A percentile compares a stretch with the other conserved stretches of the same genome.
phyloP scores from a whole-genome alignment of 2,113 vertebrate genomes.

The Theristicus caerulescens region DNA sequence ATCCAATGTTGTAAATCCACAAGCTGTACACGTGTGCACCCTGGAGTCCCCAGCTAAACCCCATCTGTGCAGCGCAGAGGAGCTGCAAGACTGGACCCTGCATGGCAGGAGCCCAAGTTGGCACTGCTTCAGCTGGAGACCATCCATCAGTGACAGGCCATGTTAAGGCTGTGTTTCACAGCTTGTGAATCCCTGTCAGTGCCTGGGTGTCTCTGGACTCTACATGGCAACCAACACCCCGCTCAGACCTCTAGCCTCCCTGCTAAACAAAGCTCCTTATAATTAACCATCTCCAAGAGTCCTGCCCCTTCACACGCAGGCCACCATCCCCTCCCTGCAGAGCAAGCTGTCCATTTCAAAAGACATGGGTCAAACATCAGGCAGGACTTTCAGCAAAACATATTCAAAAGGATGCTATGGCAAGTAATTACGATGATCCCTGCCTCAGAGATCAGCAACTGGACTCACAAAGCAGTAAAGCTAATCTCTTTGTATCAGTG shows the following conservation, averaged over 20 bases:
- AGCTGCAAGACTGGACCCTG: background rate
- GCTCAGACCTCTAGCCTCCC: background rate
- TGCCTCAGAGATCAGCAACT: background rate
- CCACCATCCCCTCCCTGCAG: background rate
- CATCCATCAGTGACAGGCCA: background rate
- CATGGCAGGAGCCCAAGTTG: background rate
- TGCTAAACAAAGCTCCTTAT: constrained; percentile 4
- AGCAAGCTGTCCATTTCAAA: background rate
- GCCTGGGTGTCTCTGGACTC: background rate
- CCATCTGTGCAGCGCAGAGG: background rate
- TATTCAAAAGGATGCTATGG: background rate
- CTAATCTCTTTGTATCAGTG: background rate
- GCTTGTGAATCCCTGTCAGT: background rate
- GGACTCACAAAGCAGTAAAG: background rate
- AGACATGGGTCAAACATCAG: background rate
- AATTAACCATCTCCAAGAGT: background rate
- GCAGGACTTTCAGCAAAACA: background rate
- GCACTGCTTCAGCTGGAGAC: constrained; percentile 16
- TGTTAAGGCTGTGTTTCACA: background rate
- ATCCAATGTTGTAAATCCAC: background rate
- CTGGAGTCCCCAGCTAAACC: background rate
- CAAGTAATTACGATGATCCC: background rate
- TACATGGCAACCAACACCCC: background rate
- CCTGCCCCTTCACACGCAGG: background rate
- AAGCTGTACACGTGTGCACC: background rate